Conservation (phyloP, 1,140 invertebrate species). For the Paramacrobiotus metropolitanus region DNA sequence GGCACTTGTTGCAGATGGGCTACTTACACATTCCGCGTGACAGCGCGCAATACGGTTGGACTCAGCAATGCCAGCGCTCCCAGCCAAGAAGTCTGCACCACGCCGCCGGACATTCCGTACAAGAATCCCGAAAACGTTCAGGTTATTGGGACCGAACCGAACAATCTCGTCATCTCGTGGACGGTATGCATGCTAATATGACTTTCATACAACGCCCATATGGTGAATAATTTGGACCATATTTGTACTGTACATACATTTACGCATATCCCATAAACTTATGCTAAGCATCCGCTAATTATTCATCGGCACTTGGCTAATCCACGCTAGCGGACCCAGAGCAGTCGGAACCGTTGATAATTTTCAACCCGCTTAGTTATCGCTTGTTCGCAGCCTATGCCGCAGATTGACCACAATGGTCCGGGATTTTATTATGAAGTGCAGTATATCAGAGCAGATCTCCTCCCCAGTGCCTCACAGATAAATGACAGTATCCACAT, state of each 20-base stretch:
- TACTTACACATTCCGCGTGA: no score
- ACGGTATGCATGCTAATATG: constrained; percentile 45
- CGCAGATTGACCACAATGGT: constrained; percentile 83
- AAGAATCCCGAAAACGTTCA: constrained; percentile 86
- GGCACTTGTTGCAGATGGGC: no score
- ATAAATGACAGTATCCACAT: constrained; percentile 46
- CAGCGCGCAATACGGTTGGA: no score
- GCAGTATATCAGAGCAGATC: constrained; percentile 49
- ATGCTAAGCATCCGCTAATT: no score
- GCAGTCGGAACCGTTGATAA: background rate
- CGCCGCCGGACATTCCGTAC: constrained; percentile 59
- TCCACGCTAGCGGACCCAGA: no score
- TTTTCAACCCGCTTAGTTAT: constrained; percentile 7
- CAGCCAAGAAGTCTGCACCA: constrained; percentile 49
- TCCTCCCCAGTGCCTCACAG: constrained; percentile 30
- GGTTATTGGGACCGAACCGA: constrained; percentile 58
- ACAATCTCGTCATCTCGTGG: constrained; percentile 82
- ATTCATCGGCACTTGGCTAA: no score
- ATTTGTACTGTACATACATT: no score
- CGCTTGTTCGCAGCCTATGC: constrained; percentile 55
- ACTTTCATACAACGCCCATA: background rate
- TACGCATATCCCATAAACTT: no score
- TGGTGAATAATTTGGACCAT: background rate
- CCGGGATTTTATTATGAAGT: constrained; percentile 74
- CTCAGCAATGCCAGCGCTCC: no score